Evolutionary conservation across 2,113 vertebrate species (phyloP).

Genomic region (Hypomesus transpacificus): DNA sequence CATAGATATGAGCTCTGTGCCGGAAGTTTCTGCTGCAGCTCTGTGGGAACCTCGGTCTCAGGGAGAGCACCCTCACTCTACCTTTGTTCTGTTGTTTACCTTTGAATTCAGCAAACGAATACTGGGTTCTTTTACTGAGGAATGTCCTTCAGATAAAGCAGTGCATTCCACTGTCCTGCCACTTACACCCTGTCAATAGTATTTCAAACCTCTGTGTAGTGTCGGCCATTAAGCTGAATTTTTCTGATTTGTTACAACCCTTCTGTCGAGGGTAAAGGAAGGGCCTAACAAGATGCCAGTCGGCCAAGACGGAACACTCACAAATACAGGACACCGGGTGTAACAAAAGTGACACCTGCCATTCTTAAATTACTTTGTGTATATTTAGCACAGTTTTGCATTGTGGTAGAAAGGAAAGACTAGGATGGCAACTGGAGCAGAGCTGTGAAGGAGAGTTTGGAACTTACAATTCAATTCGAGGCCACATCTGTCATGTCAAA

Average conservation of each 20-base stretch:
- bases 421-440: conserved; percentile 19
- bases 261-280: neutral
- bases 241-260: conserved; percentile 7
- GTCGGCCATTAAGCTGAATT: neutral
- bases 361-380: too few relatives aligned
- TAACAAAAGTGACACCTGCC: too few relatives aligned
- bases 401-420: conserved; percentile 4
- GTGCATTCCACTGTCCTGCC: conserved; percentile 5
- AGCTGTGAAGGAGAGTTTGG: conserved; percentile 14
- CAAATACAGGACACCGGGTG: too few relatives aligned
- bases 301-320: too few relatives aligned
- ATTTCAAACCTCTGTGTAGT: neutral
- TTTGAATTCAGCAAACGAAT: conserved; percentile 18
- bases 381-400: too few relatives aligned
- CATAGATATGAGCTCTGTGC: conserved; percentile 52
- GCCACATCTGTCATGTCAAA: conserved; percentile 40
- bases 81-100: conserved; percentile 23
- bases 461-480: conserved; percentile 25
- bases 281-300: too few relatives aligned
- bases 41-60: conserved; percentile 11
- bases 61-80: neutral
- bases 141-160: conserved; percentile 24
- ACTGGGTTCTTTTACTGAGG: conserved; percentile 12
- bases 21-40: conserved; percentile 41
- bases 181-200: neutral